Evolutionary conservation across 2,113 vertebrate genomes (phyloP), one percentile per base, ranked within the genome.

Genomic region (Eudorcas thomsonii): DNA sequence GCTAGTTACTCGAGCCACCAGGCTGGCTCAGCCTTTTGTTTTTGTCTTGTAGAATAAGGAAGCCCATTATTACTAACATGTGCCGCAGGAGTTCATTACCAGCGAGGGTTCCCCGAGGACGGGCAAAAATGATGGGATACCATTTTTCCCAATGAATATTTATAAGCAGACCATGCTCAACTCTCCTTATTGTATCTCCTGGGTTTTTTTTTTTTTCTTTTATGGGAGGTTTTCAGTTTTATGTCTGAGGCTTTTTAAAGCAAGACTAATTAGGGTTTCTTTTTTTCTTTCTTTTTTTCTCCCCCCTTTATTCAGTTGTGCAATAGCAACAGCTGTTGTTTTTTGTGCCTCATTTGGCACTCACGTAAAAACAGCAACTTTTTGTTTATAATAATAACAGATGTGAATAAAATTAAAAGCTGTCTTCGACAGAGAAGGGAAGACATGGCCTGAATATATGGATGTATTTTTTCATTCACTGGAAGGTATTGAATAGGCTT

Each of bases 331-430:
- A 99, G 98, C 99, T 99, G 99, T 98, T 99, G 98, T 97, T 98
- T 98, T 98, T 98, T 98, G 98, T 98, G 98, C 98, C 96, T 99
- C 97, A 92, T 99, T 99, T 99, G 99, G 98, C 98, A 97, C 97
- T 88, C 91, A 55, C 98, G 96, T 98, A 98, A 98, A 98, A 98
- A 93, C 98, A 99, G 98, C 98, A 98, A 99, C 95, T 98, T 98
- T 99, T 98, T 99, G 98, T 99, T 99, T 99, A 98, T 98, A 99
- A 98, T 98, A 99, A 98, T 98, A 99, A 98, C 99, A 99, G 99
- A 99, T 99, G 99, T 99, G 98, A 98, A 98, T 98, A 98, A 98
- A 98, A 98, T 98, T 97, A 99, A 99, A 98, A 91, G 85, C 97
- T 98, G 98, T 98, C 98, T 98, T 94, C 97, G 91, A 91, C 96